phyloP scores from a whole-genome alignment of 2,797 vertebrate genomes.

The Urophycis tenuis region DNA sequence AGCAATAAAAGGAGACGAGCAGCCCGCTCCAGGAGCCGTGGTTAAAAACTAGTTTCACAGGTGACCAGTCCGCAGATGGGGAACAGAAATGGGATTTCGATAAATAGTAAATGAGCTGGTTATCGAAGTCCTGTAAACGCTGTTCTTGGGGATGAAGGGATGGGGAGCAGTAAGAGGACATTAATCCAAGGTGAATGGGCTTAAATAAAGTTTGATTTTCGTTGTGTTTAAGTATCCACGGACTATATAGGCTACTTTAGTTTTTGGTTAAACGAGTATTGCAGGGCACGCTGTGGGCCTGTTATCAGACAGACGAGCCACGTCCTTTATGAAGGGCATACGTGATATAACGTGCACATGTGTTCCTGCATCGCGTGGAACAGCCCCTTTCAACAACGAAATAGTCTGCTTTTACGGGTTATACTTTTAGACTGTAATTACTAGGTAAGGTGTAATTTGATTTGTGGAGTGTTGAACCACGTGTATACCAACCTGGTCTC shows the following conservation, averaged over 20 bases:
- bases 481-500: too few relatives aligned
- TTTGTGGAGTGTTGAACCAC: neutral
- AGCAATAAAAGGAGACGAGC: slow-evolving; percentile 57
- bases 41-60: slow-evolving; percentile 75
- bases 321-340: neutral
- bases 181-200: neutral
- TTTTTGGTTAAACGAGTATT: neutral
- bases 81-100: slow-evolving; percentile 69
- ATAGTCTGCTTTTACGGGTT: neutral
- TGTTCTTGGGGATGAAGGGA: slow-evolving; percentile 31
- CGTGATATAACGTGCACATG: neutral
- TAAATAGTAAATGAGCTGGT: slow-evolving; percentile 63
- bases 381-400: neutral
- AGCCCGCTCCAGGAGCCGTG: slow-evolving; percentile 50
- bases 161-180: slow-evolving; percentile 8
- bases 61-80: slow-evolving; percentile 68
- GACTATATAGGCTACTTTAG: neutral
- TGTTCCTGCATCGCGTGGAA: neutral
- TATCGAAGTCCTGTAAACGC: slow-evolving; percentile 35
- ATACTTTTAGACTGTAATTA: neutral
- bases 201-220: neutral
- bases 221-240: neutral
- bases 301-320: neutral
- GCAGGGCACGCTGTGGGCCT: neutral
- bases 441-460: neutral